phyloP scores from a whole-genome alignment of 2,797 vertebrate genomes.

The Manis pentadactyla region DNA sequence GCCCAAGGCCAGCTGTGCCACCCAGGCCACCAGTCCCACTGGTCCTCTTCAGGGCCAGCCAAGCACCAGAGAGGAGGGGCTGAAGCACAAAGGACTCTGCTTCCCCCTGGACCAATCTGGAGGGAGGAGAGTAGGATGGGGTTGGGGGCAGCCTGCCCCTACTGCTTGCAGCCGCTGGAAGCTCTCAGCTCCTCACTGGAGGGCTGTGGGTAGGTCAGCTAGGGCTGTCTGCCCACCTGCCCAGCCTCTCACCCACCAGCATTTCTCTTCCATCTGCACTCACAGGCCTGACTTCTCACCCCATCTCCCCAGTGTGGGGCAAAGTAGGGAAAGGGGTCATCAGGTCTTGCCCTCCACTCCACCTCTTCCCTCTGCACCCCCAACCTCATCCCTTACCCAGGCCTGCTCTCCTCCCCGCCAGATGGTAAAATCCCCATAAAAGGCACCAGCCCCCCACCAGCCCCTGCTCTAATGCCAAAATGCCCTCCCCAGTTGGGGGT shows the following conservation, averaged over 20 bases:
- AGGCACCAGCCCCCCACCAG: background rate
- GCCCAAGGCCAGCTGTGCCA: constrained; percentile 58
- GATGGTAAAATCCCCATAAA: background rate
- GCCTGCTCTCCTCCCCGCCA: constrained; percentile 57
- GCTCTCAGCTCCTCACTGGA: constrained; percentile 46
- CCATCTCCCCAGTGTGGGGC: constrained; percentile 62
- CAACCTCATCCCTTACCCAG: constrained; percentile 61
- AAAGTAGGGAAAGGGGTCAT: constrained; percentile 81
- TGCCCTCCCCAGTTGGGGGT: constrained; percentile 2
- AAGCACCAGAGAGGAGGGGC: constrained; percentile 15
- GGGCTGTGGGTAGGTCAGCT: constrained; percentile 39
- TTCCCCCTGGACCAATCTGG: constrained; percentile 42
- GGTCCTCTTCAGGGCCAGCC: constrained; percentile 54
- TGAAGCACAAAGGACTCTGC: constrained; percentile 33
- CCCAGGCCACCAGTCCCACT: background rate
- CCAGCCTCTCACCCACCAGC: constrained; percentile 47
- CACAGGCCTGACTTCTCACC: constrained; percentile 70
- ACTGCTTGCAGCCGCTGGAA: background rate
- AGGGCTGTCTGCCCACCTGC: constrained; percentile 2
- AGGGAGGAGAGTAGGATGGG: background rate
- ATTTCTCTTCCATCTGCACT: constrained; percentile 33
- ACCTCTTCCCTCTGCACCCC: constrained; percentile 11
- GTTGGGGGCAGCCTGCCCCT: background rate
- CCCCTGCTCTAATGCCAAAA: constrained; percentile 42
- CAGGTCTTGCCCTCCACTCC: constrained; percentile 81